A percentile compares a stretch with the other conserved stretches of the same genome.
Evolutionary conservation across 1,140 invertebrate species (phyloP).

Genomic region (Augochlora pura): DNA sequence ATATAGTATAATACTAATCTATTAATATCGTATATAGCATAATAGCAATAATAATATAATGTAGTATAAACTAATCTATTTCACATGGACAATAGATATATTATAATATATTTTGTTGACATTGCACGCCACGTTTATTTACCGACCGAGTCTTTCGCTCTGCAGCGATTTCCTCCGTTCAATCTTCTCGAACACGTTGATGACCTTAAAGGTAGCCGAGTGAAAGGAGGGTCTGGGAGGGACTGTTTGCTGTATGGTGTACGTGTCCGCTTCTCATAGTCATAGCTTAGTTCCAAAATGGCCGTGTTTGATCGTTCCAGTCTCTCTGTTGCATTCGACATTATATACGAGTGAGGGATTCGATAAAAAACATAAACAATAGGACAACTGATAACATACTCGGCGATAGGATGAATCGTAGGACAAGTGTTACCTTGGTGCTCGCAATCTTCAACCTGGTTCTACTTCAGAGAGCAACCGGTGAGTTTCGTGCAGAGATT

Average conservation of each 20-base stretch:
- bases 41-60: no score
- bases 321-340: background rate
- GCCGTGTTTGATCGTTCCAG: constrained; percentile 62
- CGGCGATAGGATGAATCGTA: constrained; percentile 48
- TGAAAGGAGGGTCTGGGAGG: constrained; percentile 58
- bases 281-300: constrained; percentile 71
- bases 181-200: constrained; percentile 33
- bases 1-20: background rate
- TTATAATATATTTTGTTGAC: background rate
- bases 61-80: background rate
- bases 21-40: no score
- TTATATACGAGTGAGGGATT: background rate
- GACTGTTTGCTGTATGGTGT: constrained; percentile 29
- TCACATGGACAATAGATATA: no score
- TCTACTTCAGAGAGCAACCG: constrained; percentile 31
- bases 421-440: constrained; percentile 14
- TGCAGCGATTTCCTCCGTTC: constrained; percentile 5
- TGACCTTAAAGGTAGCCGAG: constrained; percentile 57
- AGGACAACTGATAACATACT: background rate
- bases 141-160: constrained; percentile 32
- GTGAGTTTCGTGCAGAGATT: constrained; percentile 43
- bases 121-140: background rate
- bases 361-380: constrained; percentile 11
- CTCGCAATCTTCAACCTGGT: constrained; percentile 37
- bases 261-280: constrained; percentile 43